Evolutionary conservation across 1,140 invertebrate species (phyloP).

Genomic region (Drosophila prosaltans): DNA sequence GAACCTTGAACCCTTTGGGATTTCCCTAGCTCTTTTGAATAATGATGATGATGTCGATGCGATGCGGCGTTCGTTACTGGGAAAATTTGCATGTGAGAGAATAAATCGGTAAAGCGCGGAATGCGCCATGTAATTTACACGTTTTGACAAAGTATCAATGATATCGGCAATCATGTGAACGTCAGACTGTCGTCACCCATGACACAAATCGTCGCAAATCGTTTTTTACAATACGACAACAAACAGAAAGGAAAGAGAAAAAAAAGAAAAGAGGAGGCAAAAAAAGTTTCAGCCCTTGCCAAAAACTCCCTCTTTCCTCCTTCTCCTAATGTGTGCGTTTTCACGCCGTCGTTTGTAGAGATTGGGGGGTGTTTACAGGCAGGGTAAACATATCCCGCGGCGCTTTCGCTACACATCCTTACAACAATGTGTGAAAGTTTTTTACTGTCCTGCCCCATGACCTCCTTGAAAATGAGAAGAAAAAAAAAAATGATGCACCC

Average conservation of each 20-base stretch:
- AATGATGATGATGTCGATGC: conserved; percentile 68
- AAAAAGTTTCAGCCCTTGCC: conserved; percentile 25
- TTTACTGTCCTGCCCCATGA: conserved; percentile 52
- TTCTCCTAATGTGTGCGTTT: conserved; percentile 69
- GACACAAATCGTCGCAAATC: conserved; percentile 80
- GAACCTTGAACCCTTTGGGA: conserved; percentile 64
- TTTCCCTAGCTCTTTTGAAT: conserved; percentile 69
- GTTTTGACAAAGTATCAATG: conserved; percentile 82
- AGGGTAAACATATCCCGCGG: conserved; percentile 73
- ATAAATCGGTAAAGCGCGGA: conserved; percentile 54
- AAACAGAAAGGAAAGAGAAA: conserved; percentile 11
- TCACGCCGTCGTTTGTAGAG: conserved; percentile 49
- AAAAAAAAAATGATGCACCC: conserved; percentile 62
- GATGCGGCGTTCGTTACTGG: conserved; percentile 34
- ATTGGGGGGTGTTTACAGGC: background rate
- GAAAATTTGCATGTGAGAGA: conserved; percentile 74
- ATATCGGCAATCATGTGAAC: conserved; percentile 66
- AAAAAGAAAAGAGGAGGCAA: background rate
- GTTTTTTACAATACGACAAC: conserved; percentile 72
- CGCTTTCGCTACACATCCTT: conserved; percentile 73
- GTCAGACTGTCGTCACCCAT: conserved; percentile 57
- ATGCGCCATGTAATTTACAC: conserved; percentile 80
- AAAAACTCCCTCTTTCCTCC: conserved; percentile 10
- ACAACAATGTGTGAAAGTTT: conserved; percentile 82
- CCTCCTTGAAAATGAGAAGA: conserved; percentile 17